These are phyloP conservation scores for Tachina fera DNA, from an alignment of 2,888 invertebrate genomes.

Conservation along the genomic window DNA sequence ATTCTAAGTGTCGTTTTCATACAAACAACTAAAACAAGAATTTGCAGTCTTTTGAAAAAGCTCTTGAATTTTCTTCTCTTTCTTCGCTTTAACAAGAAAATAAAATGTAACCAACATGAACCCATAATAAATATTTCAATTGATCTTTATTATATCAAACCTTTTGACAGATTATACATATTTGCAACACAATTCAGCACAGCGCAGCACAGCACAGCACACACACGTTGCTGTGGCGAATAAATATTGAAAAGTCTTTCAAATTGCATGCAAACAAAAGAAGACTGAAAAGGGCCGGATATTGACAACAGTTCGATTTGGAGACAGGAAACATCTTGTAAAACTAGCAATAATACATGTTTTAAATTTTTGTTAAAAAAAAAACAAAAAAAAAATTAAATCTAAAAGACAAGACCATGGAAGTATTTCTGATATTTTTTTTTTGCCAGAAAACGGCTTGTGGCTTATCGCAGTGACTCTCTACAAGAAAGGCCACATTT, in stretches of 20 bases:
- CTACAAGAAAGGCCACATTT: slow-evolving; percentile 65
- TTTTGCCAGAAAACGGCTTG: slow-evolving; percentile 43
- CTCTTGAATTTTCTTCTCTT: not conserved
- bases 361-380: slow-evolving; percentile 67
- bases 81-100: not conserved
- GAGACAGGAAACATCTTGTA: slow-evolving; percentile 83
- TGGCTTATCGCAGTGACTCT: slow-evolving; percentile 61
- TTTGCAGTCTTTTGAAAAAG: not conserved
- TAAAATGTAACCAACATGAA: slow-evolving; percentile 44
- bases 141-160: slow-evolving; percentile 69
- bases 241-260: slow-evolving; percentile 62
- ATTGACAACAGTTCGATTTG: slow-evolving; percentile 83
- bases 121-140: slow-evolving; percentile 69
- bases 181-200: slow-evolving; percentile 42
- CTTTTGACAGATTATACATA: slow-evolving; percentile 70
- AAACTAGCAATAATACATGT: slow-evolving; percentile 81
- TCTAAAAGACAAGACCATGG: slow-evolving; percentile 71
- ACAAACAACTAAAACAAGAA: too few species aligned
- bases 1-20: too few species aligned
- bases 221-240: slow-evolving; percentile 69
- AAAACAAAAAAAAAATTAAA: slow-evolving; percentile 51
- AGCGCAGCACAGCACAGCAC: slow-evolving; percentile 56
- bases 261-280: slow-evolving; percentile 50
- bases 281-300: slow-evolving; percentile 70
- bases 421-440: not conserved